phyloP scores from a whole-genome alignment of 2,888 invertebrate species.

The Melieria picta region DNA sequence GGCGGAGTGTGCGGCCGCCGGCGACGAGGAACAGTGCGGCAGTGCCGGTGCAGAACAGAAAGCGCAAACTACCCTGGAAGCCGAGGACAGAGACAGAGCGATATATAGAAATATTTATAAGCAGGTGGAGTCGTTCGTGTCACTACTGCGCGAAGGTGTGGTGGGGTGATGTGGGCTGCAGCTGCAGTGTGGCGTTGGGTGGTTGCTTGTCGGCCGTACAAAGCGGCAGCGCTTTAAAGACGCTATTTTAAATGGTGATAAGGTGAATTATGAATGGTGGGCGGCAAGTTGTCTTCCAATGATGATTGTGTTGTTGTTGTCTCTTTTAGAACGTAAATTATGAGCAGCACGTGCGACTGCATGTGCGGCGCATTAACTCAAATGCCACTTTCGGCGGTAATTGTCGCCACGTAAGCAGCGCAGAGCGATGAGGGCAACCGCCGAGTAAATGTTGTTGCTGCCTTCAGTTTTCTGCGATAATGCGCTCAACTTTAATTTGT shows the following conservation, averaged over 20 bases:
- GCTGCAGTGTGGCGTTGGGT: slow-evolving; percentile 9
- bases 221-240: slow-evolving; percentile 19
- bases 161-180: background rate
- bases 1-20: background rate
- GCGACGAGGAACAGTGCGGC: slow-evolving; percentile 30
- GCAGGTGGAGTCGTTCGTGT: slow-evolving; percentile 9
- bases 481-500: too few species aligned
- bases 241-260: slow-evolving; percentile 10
- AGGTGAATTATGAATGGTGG: slow-evolving; percentile 13
- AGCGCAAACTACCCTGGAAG: slow-evolving; percentile 14
- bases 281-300: too few species aligned
- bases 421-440: too few species aligned
- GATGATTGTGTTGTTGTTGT: too few species aligned
- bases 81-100: slow-evolving; percentile 20
- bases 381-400: too few species aligned
- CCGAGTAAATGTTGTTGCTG: too few species aligned
- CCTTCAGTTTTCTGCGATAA: too few species aligned
- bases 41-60: slow-evolving; percentile 10
- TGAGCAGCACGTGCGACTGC: too few species aligned
- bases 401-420: too few species aligned
- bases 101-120: background rate
- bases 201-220: background rate
- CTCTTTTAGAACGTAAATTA: too few species aligned
- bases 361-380: too few species aligned
- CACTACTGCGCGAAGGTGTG: background rate